Evolutionary conservation across 2,888 invertebrate species (phyloP), one percentile per base, ranked within the genome.

Genomic region (Blastobasis lacticolella): DNA sequence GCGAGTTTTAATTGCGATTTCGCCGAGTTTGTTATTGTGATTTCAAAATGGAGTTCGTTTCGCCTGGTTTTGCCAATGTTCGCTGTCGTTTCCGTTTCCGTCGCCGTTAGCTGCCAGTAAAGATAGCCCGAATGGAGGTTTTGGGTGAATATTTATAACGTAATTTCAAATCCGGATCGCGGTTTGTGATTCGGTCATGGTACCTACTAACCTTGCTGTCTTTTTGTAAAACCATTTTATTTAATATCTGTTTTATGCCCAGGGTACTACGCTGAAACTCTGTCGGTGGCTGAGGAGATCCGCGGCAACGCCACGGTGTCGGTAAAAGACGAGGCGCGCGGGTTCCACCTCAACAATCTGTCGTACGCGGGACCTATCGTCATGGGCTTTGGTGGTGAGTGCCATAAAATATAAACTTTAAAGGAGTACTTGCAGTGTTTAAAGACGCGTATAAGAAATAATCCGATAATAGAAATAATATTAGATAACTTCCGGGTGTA

Each of bases 311-410:
- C 93, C 38, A 95, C 95, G 0, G 89, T 95, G 47, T 91, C 92
- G 38, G 93, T 95, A 37, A 94, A 94, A 81, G 94, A 95, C 69
- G 94, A 95, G 73, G 92, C 94, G 6, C 90, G 94, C 44, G 94
- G 94, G 10, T 94, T 95, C 74, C 95, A 96, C 72, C 90, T 96
- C 58, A 95, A 95, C 81, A 96, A 96, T 73, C 89, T 98, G 50
- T 95, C 97, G 0, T 98, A 98, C 77, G 95, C 97, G n/a, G 98
- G 98, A 0, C 98, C 98, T 2, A 95, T 98, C 59, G 94, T 98
- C 50, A 98, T 98, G 98, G 98, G 98, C 38, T 94, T 97, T 56
- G 98, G 98, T 81, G 97, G 96, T 92, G 84, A 4, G 41, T 40
- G 9, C 9, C 41, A 8, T 40, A 40, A 40, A 40, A 40, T 9